Evolutionary conservation across 2,113 vertebrate genomes (phyloP), one percentile per base, ranked within the genome.

Genomic region (Anhinga rufa): DNA sequence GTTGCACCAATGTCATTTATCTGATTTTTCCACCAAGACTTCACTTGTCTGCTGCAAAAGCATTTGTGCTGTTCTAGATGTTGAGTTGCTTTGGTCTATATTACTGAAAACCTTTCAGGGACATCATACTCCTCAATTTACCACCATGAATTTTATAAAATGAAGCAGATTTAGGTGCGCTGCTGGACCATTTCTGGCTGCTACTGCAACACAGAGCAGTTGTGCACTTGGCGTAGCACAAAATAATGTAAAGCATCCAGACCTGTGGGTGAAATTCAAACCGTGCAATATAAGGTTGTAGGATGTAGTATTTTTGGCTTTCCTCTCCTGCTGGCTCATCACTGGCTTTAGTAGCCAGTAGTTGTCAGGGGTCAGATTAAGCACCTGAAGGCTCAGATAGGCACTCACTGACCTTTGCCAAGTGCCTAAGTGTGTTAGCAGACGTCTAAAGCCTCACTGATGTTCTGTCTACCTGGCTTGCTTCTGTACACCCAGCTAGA

Each of bases 1-100:
- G 4, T 36, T 71, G 32, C 15, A 17, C 9, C 3, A 0, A 12
- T 66, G 36, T 31, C 44, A 9, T 9, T 51, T 46, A 3, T 0
- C 20, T 58, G 14, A 3, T 72, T 64, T 64, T 76, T 26, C 74
- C 46, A 40, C 17, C 12, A 57, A 51, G 32, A 12, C 17, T 48
- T 51, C n/a, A 24, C 11, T 71, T 49, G 6, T 14, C 26, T 40
- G 34, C 13, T 58, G 32, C 55, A 61, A 24, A 49, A 54, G 9
- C 34, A 2, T 4, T 1, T 25, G 20, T 15, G n/a, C 19, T 28
- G 20, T 22, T 86, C 51, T 36, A 17, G 49, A 2, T 34, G 36
- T 34, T 84, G 57, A 31, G 13, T 48, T 49, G 22, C 74, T 60
- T 72, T 84, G 65, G 4, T 54, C 40, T 69, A 0, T 28, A 3